Percentiles rank a stretch among this genome's conserved stretches.
These are phyloP conservation scores for Corynorhinus townsendii DNA, from an alignment of 2,113 vertebrate species.

Conservation along the genomic window DNA sequence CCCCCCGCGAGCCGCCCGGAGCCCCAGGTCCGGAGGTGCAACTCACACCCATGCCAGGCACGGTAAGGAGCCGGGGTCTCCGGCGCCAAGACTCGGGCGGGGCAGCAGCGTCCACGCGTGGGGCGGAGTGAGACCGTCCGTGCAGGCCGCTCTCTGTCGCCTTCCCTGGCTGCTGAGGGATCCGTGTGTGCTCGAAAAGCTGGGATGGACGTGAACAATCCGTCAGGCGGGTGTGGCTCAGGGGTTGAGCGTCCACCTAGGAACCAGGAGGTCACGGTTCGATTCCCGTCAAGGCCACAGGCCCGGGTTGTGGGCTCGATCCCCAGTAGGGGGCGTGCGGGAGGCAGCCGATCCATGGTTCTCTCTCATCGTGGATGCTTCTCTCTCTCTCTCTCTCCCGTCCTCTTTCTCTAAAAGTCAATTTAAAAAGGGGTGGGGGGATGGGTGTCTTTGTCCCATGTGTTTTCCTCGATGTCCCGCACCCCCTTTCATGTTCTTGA, in stretches of 20 bases:
- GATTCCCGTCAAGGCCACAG: no score
- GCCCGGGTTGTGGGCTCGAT: no score
- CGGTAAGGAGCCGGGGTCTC: constrained; percentile 81
- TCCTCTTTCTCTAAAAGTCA: no score
- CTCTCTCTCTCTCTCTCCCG: no score
- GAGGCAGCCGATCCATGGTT: no score
- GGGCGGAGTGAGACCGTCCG: no score
- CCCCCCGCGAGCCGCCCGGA: constrained; percentile 85
- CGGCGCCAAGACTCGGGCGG: background rate
- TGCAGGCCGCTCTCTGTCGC: rapidly evolving
- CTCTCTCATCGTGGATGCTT: no score
- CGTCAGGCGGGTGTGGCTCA: no score
- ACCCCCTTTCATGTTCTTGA: constrained; percentile 74
- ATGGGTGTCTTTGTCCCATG: constrained; percentile 63
- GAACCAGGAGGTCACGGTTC: no score
- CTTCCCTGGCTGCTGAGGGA: background rate
- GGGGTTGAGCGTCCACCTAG: no score
- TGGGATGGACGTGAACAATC: background rate
- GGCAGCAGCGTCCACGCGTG: rapidly evolving
- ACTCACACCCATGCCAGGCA: constrained; percentile 92
- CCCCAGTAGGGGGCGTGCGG: no score
- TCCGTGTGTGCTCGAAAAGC: background rate
- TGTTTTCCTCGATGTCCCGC: constrained; percentile 68
- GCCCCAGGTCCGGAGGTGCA: constrained; percentile 91
- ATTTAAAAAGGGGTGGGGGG: no score